A percentile compares a stretch with the other conserved stretches of the same genome.
Conservation (phyloP, 2,888 invertebrate species). For the Phortica okadai region DNA sequence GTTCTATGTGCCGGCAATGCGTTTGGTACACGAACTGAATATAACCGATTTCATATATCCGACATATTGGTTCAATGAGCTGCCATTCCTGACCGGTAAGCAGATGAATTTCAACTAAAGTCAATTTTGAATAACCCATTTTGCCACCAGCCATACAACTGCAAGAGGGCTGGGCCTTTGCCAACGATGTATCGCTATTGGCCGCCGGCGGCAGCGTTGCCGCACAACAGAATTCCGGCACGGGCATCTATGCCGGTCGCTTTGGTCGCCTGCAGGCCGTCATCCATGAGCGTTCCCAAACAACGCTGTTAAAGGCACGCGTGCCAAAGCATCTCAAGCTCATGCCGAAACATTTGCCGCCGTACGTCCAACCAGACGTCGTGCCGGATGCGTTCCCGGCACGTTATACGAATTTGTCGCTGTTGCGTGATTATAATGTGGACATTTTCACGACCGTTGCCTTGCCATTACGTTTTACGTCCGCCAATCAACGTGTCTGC, state of each 20-base stretch:
- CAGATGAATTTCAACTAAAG: background rate
- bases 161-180: slow-evolving; percentile 81
- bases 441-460: slow-evolving; percentile 60
- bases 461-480: slow-evolving; percentile 48
- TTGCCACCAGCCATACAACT: slow-evolving; percentile 76
- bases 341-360: slow-evolving; percentile 32
- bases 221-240: slow-evolving; percentile 78
- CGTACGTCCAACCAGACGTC: slow-evolving; percentile 48
- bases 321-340: slow-evolving; percentile 60
- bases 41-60: slow-evolving; percentile 77
- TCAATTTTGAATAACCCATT: background rate
- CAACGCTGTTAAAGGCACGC: slow-evolving; percentile 58
- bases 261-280: slow-evolving; percentile 65
- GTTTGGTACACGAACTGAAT: slow-evolving; percentile 65
- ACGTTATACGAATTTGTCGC: slow-evolving; percentile 55
- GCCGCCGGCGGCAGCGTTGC: slow-evolving; percentile 80
- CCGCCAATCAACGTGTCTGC: slow-evolving; percentile 35
- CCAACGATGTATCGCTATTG: slow-evolving; percentile 79
- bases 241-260: slow-evolving; percentile 79
- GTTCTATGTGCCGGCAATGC: slow-evolving; percentile 83
- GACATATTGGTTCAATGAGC: slow-evolving; percentile 88
- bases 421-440: slow-evolving; percentile 68
- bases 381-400: slow-evolving; percentile 49
- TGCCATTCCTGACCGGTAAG: slow-evolving; percentile 80
- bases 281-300: slow-evolving; percentile 58